phyloP scores from a whole-genome alignment of 2,113 vertebrate genomes.

The Leucopsar rothschildi region DNA sequence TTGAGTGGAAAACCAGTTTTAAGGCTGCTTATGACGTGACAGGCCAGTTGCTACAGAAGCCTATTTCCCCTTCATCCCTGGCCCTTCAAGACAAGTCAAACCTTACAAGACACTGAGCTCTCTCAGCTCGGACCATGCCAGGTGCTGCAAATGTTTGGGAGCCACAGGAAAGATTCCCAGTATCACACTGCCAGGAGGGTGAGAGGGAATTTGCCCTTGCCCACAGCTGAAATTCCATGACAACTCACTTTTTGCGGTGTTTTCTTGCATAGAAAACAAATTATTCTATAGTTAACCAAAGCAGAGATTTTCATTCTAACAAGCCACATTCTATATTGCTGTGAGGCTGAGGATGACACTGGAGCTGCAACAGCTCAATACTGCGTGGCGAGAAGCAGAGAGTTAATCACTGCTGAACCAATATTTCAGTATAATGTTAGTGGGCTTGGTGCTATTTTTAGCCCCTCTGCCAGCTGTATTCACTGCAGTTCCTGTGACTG shows the following conservation, averaged over 20 bases:
- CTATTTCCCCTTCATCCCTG: not conserved
- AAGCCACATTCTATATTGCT: not conserved
- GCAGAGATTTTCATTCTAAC: not conserved
- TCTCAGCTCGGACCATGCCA: not conserved
- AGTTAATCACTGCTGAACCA: conserved; percentile 19
- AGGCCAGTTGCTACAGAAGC: not conserved
- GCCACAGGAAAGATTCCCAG: not conserved
- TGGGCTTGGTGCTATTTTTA: conserved; percentile 9
- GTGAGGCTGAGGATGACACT: not conserved
- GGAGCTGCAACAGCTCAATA: not conserved
- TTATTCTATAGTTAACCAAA: not conserved
- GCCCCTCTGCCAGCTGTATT: not conserved
- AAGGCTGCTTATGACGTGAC: not conserved
- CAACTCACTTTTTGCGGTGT: not conserved
- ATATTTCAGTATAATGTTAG: not conserved
- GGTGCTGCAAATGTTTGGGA: not conserved
- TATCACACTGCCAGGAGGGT: not conserved
- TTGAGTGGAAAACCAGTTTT: not conserved
- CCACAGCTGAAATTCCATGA: not conserved
- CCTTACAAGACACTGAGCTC: not conserved
- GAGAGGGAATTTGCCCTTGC: not conserved
- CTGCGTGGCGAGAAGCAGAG: not conserved
- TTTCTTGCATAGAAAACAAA: not conserved
- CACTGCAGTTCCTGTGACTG: not conserved
- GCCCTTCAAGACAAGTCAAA: not conserved